phyloP scores from a whole-genome alignment of 2,888 invertebrate genomes.

The Oscheius onirici region DNA sequence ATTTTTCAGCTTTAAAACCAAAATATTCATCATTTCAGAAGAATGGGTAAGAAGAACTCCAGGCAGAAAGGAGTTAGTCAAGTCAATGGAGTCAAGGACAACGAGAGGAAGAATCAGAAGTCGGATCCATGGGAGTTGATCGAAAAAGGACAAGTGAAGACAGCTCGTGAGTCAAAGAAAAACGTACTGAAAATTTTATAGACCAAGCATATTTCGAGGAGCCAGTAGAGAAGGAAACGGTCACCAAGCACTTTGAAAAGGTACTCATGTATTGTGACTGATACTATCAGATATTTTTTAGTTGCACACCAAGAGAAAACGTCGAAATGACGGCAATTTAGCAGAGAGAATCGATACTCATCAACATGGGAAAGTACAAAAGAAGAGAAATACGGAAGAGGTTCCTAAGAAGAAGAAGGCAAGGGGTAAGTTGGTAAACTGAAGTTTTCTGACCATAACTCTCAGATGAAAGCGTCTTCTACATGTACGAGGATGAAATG shows the following conservation, averaged over 20 bases:
- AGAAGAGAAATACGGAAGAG: not conserved
- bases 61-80: not conserved
- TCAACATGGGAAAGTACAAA: not conserved
- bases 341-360: slow-evolving; percentile 14
- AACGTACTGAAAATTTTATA: slow-evolving; percentile 16
- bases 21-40: too few relatives aligned
- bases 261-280: not conserved
- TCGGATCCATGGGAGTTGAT: slow-evolving; percentile 42
- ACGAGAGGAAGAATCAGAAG: not conserved
- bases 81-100: not conserved
- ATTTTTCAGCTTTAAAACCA: too few relatives aligned
- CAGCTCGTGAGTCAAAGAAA: slow-evolving; percentile 16
- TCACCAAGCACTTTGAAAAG: slow-evolving; percentile 26
- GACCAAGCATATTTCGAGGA: slow-evolving; percentile 33
- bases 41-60: not conserved
- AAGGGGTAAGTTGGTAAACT: not conserved
- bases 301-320: slow-evolving; percentile 32
- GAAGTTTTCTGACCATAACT: too few relatives aligned
- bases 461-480: not conserved
- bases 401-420: not conserved
- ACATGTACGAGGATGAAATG: not conserved
- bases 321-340: slow-evolving; percentile 34
- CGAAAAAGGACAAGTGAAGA: slow-evolving; percentile 35
- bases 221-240: slow-evolving; percentile 17
- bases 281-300: not conserved